Base-by-base conservation (phyloP, 2,113 vertebrate species). In the Chaetorhynchus papuensis region DNA sequence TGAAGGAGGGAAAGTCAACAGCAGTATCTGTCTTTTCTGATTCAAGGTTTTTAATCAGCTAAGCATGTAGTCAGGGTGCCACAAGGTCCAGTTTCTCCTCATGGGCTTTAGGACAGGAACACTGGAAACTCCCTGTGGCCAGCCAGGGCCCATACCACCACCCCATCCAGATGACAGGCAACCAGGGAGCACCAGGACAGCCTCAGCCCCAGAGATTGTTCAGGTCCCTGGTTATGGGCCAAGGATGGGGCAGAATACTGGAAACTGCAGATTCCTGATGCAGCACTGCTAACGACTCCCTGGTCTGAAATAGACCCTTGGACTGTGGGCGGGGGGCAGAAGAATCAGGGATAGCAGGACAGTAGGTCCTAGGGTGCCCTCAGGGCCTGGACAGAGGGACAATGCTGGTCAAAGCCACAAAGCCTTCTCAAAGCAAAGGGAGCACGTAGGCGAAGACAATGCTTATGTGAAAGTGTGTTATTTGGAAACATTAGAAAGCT, bases 221-320 rank as follows among this genome's bases (percentile, higher is more conserved):
- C 10, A 65, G 2, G 5, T 47, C 20, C 6, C 14, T 64, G 44
- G 10, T 17, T 13, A 27, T 4, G 11, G 50, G 23, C 5, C 16
- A n/a, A n/a, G 28, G 17, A 49, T 0, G 2, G 6, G 6, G 28
- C 21, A 13, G 35, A 26, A 45, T 3, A 1, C 0, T 31, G n/a
- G 21, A 11, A 82, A 24, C 3, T 49, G 65, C 42, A 79, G 42
- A 41, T 30, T 7, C 4, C 20, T 50, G 8, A 8, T 30, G 15
- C 1, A 6, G 33, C 21, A 5, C 20, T 50, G 42, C 6, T 53
- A 26, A 33, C 4, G 6, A 13, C 23, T 31, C 22, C 20, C 26
- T 7, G 14, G 17, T 24, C 15, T 61, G 50, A 53, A 37, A 35
- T 1, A 17, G 27, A 4, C 7, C 35, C 44, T 44, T 86, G 31